phyloP scores from a whole-genome alignment of 2,888 invertebrate genomes.

The Galerucella calmariensis region DNA sequence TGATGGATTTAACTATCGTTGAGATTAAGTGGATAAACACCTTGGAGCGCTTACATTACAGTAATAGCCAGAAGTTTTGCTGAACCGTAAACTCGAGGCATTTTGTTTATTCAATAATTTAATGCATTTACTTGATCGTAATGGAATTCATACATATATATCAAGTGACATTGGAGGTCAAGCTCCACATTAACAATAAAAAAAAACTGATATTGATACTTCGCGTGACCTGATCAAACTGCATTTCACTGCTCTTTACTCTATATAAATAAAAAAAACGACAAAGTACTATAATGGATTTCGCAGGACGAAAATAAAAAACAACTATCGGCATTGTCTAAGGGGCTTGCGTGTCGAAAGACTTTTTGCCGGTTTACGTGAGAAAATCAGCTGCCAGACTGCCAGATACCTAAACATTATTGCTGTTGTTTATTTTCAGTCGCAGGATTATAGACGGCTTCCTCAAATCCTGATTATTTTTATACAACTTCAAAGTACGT shows the following conservation, averaged over 20 bases:
- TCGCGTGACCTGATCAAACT: neutral
- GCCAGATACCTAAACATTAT: conserved; percentile 35
- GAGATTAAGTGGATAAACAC: too few species aligned
- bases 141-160: too few species aligned
- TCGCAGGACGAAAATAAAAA: conserved; percentile 21
- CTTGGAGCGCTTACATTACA: too few species aligned
- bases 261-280: neutral
- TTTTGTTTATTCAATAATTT: too few species aligned
- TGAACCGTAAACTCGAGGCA: too few species aligned
- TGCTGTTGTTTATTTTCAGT: conserved; percentile 39
- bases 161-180: too few species aligned
- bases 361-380: conserved; percentile 35
- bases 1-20: too few species aligned
- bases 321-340: conserved; percentile 33
- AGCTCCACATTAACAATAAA: too few species aligned
- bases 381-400: conserved; percentile 40
- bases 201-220: neutral
- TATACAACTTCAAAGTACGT: neutral
- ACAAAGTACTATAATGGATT: conserved; percentile 18
- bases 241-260: neutral
- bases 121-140: too few species aligned
- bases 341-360: conserved; percentile 27
- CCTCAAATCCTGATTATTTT: neutral
- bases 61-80: too few species aligned
- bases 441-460: neutral